These are phyloP conservation scores for Ceraclea dissimilis DNA, from an alignment of 2,888 invertebrate genomes.

Conservation along the genomic window DNA sequence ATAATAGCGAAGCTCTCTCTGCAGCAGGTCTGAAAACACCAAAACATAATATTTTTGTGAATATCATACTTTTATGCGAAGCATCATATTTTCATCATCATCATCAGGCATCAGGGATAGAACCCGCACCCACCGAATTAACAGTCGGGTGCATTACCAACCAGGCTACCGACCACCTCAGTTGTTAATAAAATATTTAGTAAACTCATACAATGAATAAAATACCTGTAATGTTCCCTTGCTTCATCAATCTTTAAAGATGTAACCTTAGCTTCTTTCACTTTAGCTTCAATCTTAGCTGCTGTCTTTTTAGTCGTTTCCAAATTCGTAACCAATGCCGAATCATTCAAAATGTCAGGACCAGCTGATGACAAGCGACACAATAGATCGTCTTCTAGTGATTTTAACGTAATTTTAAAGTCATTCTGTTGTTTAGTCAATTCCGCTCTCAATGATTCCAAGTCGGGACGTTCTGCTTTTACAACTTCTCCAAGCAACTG, in stretches of 20 bases:
- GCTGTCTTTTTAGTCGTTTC: conserved; percentile 92
- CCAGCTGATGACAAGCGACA: conserved; percentile 83
- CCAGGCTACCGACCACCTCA: too few relatives aligned
- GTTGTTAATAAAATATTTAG: too few relatives aligned
- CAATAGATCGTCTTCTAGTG: conserved; percentile 84
- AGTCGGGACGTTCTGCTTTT: conserved; percentile 84
- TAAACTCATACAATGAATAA: too few relatives aligned
- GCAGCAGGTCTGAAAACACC: conserved; percentile 61
- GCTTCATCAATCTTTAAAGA: conserved; percentile 85
- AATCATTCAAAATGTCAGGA: conserved; percentile 86
- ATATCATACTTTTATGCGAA: too few relatives aligned
- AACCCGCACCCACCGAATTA: too few relatives aligned
- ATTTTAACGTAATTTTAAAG: conserved; percentile 87
- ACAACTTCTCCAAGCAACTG: conserved; percentile 90
- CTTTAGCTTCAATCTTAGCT: conserved; percentile 81
- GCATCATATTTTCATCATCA: too few relatives aligned
- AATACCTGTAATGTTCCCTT: conserved; percentile 70
- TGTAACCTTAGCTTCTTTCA: conserved; percentile 78
- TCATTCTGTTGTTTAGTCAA: conserved; percentile 90
- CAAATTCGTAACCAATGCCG: conserved; percentile 82
- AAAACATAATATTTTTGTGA: too few relatives aligned
- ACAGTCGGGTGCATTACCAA: too few relatives aligned
- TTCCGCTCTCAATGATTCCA: conserved; percentile 73
- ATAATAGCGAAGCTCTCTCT: conserved; percentile 77
- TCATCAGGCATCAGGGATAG: too few relatives aligned